Evolutionary conservation across 2,888 invertebrate genomes (phyloP).

Genomic region (Carterocephalus palaemon): DNA sequence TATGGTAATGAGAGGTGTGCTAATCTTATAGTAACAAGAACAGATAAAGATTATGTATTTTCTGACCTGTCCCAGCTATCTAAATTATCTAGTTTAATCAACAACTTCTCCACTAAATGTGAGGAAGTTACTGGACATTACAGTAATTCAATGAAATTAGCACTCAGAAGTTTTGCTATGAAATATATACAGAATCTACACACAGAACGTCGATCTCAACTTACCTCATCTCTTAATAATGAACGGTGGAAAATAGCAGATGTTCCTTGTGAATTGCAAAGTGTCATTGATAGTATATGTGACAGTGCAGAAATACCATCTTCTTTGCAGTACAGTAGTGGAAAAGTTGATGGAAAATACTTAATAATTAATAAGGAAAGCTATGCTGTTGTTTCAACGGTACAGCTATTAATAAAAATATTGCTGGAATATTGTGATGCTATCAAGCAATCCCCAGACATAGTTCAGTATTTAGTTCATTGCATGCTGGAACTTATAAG

Average conservation of each 20-base stretch:
- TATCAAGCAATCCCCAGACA: slow-evolving; percentile 86
- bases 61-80: slow-evolving; percentile 87
- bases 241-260: slow-evolving; percentile 97
- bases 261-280: slow-evolving; percentile 93
- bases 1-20: slow-evolving; percentile 96
- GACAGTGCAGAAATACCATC: slow-evolving; percentile 72
- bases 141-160: slow-evolving; percentile 88
- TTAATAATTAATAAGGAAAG: slow-evolving; percentile 84
- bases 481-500: slow-evolving; percentile 93
- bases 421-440: slow-evolving; percentile 94
- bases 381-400: slow-evolving; percentile 88
- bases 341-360: slow-evolving; percentile 74
- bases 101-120: slow-evolving; percentile 87
- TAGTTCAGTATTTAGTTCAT: slow-evolving; percentile 88
- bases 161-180: slow-evolving; percentile 92
- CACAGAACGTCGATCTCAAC: slow-evolving; percentile 89
- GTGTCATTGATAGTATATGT: slow-evolving; percentile 85
- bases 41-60: slow-evolving; percentile 83
- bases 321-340: slow-evolving; percentile 52
- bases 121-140: slow-evolving; percentile 85
- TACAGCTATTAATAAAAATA: slow-evolving; percentile 92
- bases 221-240: slow-evolving; percentile 90
- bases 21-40: slow-evolving; percentile 89
- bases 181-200: slow-evolving; percentile 96
- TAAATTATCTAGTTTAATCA: slow-evolving; percentile 86